phyloP scores from a whole-genome alignment of 2,113 vertebrate species.

The Paramormyrops kingsleyae region DNA sequence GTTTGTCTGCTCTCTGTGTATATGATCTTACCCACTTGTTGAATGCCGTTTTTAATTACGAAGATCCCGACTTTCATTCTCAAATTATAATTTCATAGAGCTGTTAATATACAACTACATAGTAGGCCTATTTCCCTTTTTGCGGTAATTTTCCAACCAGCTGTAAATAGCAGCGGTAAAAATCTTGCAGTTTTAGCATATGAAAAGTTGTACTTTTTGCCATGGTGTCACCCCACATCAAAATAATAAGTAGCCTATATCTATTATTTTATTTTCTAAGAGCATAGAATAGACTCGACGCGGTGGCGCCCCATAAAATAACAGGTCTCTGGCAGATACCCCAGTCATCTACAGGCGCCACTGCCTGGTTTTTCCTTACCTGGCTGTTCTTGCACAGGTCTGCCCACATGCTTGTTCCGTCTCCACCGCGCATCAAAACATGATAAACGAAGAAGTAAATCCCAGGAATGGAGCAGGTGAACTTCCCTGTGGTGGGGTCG shows the following conservation, averaged over 20 bases:
- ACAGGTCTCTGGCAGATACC: neutral
- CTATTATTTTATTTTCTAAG: neutral
- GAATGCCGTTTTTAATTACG: neutral
- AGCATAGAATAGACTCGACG: neutral
- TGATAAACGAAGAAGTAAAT: constrained; percentile 98
- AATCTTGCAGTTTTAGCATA: neutral
- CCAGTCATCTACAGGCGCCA: neutral
- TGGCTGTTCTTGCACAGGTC: constrained; percentile 93
- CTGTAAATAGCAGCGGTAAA: neutral
- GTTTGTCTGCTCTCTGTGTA: neutral
- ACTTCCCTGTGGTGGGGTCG: constrained; percentile 83
- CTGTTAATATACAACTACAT: neutral
- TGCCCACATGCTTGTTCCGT: constrained; percentile 93
- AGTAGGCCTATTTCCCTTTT: neutral
- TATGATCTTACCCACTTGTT: neutral
- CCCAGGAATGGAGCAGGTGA: constrained; percentile 91
- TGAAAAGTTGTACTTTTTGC: neutral
- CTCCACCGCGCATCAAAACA: constrained; percentile 86
- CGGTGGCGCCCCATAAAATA: neutral
- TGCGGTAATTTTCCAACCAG: neutral
- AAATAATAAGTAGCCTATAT: neutral
- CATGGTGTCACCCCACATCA: neutral
- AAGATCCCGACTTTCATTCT: neutral
- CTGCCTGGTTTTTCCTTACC: constrained; percentile 52
- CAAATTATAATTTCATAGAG: neutral